A percentile compares a stretch with the other conserved stretches of the same genome.
These are phyloP conservation scores for Acridotheres tristis DNA, from an alignment of 2,797 vertebrate species.

Conservation along the genomic window DNA sequence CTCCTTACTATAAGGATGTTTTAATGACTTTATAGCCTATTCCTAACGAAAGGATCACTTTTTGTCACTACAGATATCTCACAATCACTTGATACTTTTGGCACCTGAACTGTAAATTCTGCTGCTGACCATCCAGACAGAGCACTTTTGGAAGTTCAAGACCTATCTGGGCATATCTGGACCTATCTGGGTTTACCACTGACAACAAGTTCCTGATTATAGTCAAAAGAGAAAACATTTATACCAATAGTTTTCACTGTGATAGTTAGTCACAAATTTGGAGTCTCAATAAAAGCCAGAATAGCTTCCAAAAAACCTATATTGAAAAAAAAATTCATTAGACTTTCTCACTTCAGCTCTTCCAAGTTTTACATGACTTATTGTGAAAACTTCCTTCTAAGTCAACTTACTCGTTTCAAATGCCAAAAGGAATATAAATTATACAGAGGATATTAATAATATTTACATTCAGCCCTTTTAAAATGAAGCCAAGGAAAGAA, in stretches of 20 bases:
- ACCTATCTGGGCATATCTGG: background rate
- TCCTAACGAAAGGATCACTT: background rate
- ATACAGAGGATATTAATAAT: background rate
- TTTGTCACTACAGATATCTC: background rate
- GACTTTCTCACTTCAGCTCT: background rate
- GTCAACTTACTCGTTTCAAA: background rate
- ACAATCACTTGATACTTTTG: background rate
- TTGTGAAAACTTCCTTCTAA: background rate
- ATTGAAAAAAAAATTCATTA: background rate
- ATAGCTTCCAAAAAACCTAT: background rate
- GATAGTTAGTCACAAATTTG: background rate
- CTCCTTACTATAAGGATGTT: background rate
- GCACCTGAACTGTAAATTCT: background rate
- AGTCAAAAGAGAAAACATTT: background rate
- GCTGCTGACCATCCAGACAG: background rate
- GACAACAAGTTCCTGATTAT: background rate
- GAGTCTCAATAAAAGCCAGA: background rate
- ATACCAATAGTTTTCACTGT: background rate
- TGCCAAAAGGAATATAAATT: background rate
- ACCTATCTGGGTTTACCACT: background rate
- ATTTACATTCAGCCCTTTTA: background rate
- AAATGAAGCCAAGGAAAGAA: conserved; percentile 5
- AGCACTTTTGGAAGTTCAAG: background rate
- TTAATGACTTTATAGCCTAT: background rate
- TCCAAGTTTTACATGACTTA: background rate